Evolutionary conservation across 2,888 invertebrate genomes (phyloP).

Genomic region (Agapostemon virescens): DNA sequence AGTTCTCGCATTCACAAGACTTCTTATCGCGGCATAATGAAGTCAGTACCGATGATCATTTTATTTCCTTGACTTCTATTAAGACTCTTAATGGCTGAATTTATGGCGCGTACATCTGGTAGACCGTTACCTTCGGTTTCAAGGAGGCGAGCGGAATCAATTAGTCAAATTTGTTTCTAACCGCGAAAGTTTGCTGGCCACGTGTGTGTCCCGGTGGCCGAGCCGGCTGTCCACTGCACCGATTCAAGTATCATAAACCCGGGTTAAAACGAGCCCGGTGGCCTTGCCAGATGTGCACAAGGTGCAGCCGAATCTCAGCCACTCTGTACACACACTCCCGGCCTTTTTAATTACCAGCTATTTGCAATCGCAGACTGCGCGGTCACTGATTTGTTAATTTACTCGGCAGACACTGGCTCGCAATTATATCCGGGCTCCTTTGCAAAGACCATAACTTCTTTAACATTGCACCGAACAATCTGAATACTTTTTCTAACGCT

Average conservation of each 20-base stretch:
- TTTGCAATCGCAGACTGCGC: neutral
- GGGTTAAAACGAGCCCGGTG: neutral
- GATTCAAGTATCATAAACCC: slow-evolving; percentile 13
- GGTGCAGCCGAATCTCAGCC: neutral
- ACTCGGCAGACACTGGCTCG: neutral
- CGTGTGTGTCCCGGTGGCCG: neutral
- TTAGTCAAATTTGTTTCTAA: slow-evolving; percentile 7
- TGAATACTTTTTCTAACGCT: too few species aligned
- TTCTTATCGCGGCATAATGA: neutral
- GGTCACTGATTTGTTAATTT: neutral
- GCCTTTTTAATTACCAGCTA: neutral
- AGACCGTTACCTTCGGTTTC: slow-evolving; percentile 2
- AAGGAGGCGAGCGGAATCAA: neutral
- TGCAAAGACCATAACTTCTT: neutral
- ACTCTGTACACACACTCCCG: neutral
- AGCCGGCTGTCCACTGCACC: neutral
- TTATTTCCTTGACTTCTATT: neutral
- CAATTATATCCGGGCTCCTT: neutral
- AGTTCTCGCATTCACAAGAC: neutral
- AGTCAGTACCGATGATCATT: too few species aligned
- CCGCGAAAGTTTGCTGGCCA: neutral
- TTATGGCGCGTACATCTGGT: neutral
- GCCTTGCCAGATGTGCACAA: slow-evolving; percentile 5
- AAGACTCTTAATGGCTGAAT: neutral
- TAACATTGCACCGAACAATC: neutral